Evolutionary conservation across 2,797 vertebrate species (phyloP), one percentile per base, ranked within the genome.

Genomic region (Orestias chungarensis): DNA sequence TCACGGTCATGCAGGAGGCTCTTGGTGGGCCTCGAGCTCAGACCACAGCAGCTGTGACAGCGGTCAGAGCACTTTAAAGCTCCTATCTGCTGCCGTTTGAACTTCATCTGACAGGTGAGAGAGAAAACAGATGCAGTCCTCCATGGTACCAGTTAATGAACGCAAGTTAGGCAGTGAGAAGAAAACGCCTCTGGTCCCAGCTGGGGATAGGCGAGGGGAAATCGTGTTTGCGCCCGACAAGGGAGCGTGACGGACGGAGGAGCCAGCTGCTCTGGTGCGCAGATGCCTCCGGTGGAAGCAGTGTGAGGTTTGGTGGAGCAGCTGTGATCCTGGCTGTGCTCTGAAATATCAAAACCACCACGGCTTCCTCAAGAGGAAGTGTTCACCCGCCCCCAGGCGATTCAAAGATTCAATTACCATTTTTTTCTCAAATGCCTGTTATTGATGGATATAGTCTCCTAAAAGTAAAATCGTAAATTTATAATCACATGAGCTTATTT

Each of bases 271-370:
- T 84, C 83, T 87, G 84, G 81, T 74, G 74, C 84, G 78, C 82
- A 78, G 79, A 85, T 79, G 77, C 35, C 74, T 79, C 61, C 64
- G 52, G 70, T 20, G 18, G 64, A 72, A n/a, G 74, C 46, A 14
- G 55, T 68, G 82, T 82, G 76, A 84, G 64, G 70, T 78, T 84
- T 73, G 79, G 66, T 80, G 74, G 64, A 76, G 79, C 88, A 88
- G 85, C 86, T 86, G 85, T 74, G 80, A 66, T 80, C 66, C 74
- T 75, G 80, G 75, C 73, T 67, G 71, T 66, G 20, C 66, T 84
- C 81, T 76, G 78, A 68, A 79, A 80, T 85, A 86, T 82, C 81
- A 84, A 72, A 68, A 82, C 78, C 80, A 87, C 84, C 79, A 74
- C 38, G 18, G 27, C 27, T 61, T 73, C 44, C 50, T 59, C 31